Percentiles rank a stretch among this genome's conserved stretches.
Conservation (phyloP, 2,888 invertebrate genomes). For the Lycocerus yunnanus region DNA sequence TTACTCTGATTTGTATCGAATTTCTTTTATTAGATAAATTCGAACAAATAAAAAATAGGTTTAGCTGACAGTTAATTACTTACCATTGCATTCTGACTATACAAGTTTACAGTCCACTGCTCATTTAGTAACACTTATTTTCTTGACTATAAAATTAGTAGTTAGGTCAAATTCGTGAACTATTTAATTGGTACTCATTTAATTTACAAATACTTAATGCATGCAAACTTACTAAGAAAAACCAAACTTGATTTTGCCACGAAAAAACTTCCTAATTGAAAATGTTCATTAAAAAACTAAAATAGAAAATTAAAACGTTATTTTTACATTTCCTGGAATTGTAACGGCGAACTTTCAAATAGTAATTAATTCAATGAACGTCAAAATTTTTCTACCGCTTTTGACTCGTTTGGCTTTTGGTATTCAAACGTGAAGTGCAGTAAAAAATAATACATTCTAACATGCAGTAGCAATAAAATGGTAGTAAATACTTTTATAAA, state of each 20-base stretch:
- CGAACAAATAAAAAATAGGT: conserved; percentile 16
- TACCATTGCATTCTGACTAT: conserved; percentile 13
- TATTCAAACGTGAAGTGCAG: neutral
- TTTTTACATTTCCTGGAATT: neutral
- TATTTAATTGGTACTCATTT: conserved; percentile 28
- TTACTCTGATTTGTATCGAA: neutral
- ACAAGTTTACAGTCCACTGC: conserved; percentile 23
- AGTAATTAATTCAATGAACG: neutral
- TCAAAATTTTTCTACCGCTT: neutral
- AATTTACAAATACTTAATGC: conserved; percentile 18
- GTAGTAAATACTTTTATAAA: neutral
- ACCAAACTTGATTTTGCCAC: neutral
- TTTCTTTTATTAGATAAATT: neutral
- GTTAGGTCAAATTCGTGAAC: conserved; percentile 30
- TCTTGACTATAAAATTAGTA: conserved; percentile 22
- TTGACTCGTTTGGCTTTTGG: neutral
- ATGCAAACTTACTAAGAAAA: conserved; percentile 3
- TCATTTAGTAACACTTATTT: conserved; percentile 27
- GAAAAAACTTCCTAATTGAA: neutral
- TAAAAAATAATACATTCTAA: neutral
- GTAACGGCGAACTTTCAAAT: neutral
- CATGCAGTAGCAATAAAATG: neutral
- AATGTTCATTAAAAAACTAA: neutral
- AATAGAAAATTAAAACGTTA: neutral
- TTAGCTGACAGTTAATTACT: conserved; percentile 26